Percentiles rank a stretch among this genome's conserved stretches.
phyloP scores from a whole-genome alignment of 2,888 invertebrate species.

The Sesia apiformis region DNA sequence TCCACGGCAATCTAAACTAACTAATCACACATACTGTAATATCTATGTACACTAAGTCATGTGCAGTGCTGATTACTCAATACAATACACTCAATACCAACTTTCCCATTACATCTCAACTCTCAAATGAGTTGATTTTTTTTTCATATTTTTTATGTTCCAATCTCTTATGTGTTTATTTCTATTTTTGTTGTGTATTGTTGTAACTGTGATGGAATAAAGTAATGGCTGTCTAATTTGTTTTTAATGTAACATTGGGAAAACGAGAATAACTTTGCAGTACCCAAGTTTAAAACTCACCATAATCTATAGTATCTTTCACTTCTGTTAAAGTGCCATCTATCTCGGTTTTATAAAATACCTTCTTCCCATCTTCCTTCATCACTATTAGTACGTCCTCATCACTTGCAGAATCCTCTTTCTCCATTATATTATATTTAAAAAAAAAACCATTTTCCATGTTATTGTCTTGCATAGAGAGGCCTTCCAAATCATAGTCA shows the following conservation, averaged over 20 bases:
- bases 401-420: slow-evolving; percentile 13
- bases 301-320: slow-evolving; percentile 1
- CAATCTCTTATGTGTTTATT: too few relatives aligned
- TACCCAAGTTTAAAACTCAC: background rate
- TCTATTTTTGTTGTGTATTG: too few relatives aligned
- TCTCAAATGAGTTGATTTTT: too few relatives aligned
- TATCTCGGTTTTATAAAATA: slow-evolving; percentile 20
- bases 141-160: too few relatives aligned
- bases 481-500: slow-evolving; percentile 31
- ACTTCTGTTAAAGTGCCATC: slow-evolving; percentile 17
- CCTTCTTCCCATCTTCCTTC: slow-evolving; percentile 24
- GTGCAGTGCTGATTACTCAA: too few relatives aligned
- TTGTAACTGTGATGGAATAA: too few relatives aligned
- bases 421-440: slow-evolving; percentile 1
- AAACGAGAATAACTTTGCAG: background rate
- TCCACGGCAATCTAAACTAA: too few relatives aligned
- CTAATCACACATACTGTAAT: too few relatives aligned
- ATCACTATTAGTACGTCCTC: slow-evolving; percentile 32
- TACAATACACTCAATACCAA: too few relatives aligned
- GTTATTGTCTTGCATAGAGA: slow-evolving; percentile 15
- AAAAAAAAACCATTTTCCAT: slow-evolving; percentile 2
- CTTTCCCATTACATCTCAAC: too few relatives aligned
- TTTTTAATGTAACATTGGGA: background rate
- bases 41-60: too few relatives aligned
- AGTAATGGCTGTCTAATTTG: background rate